Percentiles rank a stretch among this genome's conserved stretches.
These are phyloP conservation scores for Chloroceryle inda DNA, from an alignment of 2,797 vertebrate species.

Conservation along the genomic window DNA sequence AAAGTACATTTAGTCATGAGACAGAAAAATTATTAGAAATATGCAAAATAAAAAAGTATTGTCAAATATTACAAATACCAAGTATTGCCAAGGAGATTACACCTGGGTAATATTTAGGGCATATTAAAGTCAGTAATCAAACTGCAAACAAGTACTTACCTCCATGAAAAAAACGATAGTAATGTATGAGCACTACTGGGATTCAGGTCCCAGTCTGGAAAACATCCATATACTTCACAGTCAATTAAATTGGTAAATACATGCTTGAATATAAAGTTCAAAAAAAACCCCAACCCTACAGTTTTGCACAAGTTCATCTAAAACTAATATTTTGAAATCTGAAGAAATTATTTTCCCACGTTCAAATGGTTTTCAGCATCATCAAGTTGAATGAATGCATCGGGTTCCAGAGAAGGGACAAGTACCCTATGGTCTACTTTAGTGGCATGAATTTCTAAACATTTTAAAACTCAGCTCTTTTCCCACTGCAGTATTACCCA, in stretches of 20 bases:
- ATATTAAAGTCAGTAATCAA: not conserved
- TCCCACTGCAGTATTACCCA: not conserved
- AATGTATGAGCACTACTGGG: not conserved
- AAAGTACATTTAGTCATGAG: not conserved
- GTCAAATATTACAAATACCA: not conserved
- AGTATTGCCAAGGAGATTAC: not conserved
- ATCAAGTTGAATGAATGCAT: not conserved
- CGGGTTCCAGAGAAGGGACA: not conserved
- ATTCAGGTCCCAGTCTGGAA: not conserved
- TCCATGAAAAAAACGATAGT: not conserved
- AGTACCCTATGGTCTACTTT: not conserved
- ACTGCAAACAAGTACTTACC: fast-evolving
- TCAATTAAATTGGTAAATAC: not conserved
- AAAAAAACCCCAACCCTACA: fast-evolving
- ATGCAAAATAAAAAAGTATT: not conserved
- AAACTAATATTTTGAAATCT: not conserved
- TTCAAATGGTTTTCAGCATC: not conserved
- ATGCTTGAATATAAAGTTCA: not conserved
- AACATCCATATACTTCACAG: not conserved
- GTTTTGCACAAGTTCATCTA: not conserved
- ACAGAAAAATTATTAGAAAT: not conserved
- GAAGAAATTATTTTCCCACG: not conserved
- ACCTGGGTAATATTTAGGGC: not conserved
- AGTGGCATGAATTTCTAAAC: not conserved
- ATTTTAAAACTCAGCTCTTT: not conserved